Base-by-base conservation (phyloP, 2,888 invertebrate species). In the Salticus scenicus region DNA sequence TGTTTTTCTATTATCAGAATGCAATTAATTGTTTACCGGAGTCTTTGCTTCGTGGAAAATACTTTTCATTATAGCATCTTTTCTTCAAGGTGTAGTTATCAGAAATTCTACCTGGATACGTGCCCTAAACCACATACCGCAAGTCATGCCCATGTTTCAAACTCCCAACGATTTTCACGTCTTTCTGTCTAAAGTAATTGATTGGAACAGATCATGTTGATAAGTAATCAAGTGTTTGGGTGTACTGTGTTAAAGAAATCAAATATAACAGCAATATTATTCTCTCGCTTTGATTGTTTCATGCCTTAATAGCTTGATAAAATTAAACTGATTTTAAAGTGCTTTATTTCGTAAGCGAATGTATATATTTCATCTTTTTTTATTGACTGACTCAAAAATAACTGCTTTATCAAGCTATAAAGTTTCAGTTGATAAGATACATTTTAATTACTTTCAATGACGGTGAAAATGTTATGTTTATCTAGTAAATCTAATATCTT, bases 141-240 rank as follows among this genome's bases (percentile, higher is more conserved):
- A 24, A 42, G 70, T 42, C 70, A 42, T 42, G 41, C 42, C 70
- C 42, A 28, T 70, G 42, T 42, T 42, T 70, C 70, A 70, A 70
- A 42, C 70, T 70, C 27, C 24, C 27, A 70, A 70, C 42, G 70
- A 70, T 70, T 42, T 42, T 70, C 27, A 42, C 70, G 28, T 33
- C 37, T 33, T 41, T 70, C 42, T 42, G 42, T 70, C 70, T 70
- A 12, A 42, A 27, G 70, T 70, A 70, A 70, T 70, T 70, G 70
- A 70, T 70, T 70, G 70, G 70, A 42, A 70, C 33, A 42, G 70
- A 70, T 70, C 42, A 42, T 27, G 70, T 70, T 42, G 70, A 70
- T 70, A 70, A 70, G 70, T 28, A 37, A 27, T 28, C 70, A 70
- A 70, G 37, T 42, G 24, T 70, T 70, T 37, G 70, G 70, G 70